A percentile compares a stretch with the other conserved stretches of the same genome.
phyloP scores from a whole-genome alignment of 2,113 vertebrate genomes.

The Pristiophorus japonicus region DNA sequence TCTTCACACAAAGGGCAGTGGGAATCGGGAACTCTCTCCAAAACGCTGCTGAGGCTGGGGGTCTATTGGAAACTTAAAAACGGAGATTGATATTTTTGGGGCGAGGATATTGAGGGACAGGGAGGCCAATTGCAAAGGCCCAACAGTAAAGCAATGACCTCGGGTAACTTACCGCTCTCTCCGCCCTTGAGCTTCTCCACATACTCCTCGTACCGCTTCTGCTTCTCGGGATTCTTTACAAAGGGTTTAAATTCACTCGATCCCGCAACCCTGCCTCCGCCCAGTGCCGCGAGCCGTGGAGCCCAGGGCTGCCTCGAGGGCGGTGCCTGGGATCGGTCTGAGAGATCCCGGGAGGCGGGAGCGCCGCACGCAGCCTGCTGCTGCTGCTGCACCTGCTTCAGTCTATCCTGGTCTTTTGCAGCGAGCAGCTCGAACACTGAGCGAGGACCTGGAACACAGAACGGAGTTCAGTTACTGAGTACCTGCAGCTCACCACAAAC shows the following conservation, averaged over 20 bases:
- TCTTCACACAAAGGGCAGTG: neutral
- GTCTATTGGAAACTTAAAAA: neutral
- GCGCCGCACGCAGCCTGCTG: conserved; percentile 42
- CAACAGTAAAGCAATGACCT: neutral
- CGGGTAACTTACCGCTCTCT: conserved; percentile 63
- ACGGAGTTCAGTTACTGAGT: neutral
- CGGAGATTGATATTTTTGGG: neutral
- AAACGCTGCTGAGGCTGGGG: neutral
- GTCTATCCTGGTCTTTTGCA: conserved; percentile 71
- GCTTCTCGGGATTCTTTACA: conserved; percentile 75
- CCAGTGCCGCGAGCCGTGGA: conserved; percentile 41
- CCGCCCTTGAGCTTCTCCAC: conserved; percentile 65
- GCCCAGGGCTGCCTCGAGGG: neutral
- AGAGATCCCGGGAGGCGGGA: neutral
- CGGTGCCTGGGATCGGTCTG: neutral
- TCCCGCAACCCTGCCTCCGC: conserved; percentile 41
- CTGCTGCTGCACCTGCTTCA: conserved; percentile 61
- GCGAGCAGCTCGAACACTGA: conserved; percentile 83
- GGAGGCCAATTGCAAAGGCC: neutral
- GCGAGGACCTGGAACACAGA: conserved; percentile 61
- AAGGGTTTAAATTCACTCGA: conserved; percentile 78
- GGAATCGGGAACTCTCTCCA: neutral
- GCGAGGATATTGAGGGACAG: too few species aligned
- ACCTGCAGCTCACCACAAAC: neutral
- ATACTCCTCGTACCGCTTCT: conserved; percentile 80